Evolutionary conservation across 2,113 vertebrate species (phyloP), one percentile per base, ranked within the genome.

Genomic region (Lepisosteus osseus): DNA sequence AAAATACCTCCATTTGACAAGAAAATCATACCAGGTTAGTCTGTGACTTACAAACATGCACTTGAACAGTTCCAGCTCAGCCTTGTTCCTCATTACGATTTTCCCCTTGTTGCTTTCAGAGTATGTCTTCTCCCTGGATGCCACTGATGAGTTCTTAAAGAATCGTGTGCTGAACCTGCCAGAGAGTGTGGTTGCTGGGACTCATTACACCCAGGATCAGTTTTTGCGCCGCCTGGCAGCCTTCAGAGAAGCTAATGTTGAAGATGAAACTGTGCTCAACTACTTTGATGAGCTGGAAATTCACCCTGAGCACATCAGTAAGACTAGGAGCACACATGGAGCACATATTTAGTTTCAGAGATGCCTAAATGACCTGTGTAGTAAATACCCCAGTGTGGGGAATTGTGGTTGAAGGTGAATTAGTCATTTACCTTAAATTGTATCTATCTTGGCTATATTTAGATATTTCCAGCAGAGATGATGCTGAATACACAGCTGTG

Each of bases 261-360:
- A 93, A 0, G 94, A 97, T 0, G 86, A 89, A 6, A 93, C 88
- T 0, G 90, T 95, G 47, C 75, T 92, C 61, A 94, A 92, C 88
- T 97, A 92, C 77, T 98, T 97, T 70, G 93, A 95, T 3, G 94
- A 98, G 73, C 79, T 91, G 55, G 92, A 94, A 79, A 81, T 97
- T 84, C 76, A 86, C 67, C 87, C 88, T 6, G 79, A 90, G 29
- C 76, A 84, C 67, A 88, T 98, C 3, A 95, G 97, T 99, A 95
- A 74, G 62, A 8, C 51, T 54, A 2, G 14, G 65, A 13, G 29
- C 29, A 29, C 29, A 29, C 29, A 29, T 29, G 29, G 29, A 1
- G 0, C 0, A 29, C 29, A 29, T 29, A 29, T 29, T 29, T 29
- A 1, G 1, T 29, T 29, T 29, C 29, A 29, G 29, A 29, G 29